phyloP scores from a whole-genome alignment of 2,888 invertebrate species.

The Thysanoteuthis rhombus region DNA sequence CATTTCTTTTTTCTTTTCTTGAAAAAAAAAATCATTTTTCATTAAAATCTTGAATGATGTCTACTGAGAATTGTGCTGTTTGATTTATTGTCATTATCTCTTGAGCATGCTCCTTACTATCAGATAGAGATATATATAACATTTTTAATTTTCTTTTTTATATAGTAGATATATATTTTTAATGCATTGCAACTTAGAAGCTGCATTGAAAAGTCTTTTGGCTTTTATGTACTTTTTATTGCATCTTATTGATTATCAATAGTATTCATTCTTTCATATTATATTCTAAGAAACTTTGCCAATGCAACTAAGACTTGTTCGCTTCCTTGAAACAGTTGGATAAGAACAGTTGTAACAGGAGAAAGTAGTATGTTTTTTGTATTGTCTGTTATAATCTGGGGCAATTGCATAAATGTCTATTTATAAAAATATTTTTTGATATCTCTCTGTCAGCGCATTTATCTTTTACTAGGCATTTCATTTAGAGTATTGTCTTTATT shows the following conservation, averaged over 20 bases:
- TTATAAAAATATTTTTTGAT: background rate
- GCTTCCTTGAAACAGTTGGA: background rate
- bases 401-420: background rate
- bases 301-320: background rate
- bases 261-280: background rate
- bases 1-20: background rate
- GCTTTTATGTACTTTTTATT: background rate
- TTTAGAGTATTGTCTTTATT: background rate
- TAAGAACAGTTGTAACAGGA: background rate
- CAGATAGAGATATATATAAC: background rate
- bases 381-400: background rate
- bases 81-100: background rate
- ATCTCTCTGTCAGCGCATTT: background rate
- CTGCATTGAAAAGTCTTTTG: background rate
- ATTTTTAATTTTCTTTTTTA: background rate
- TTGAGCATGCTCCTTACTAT: background rate
- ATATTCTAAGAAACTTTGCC: constrained; percentile 12
- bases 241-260: background rate
- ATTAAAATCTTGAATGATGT: too few relatives aligned
- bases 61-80: background rate
- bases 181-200: background rate
- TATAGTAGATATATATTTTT: background rate
- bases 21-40: background rate
- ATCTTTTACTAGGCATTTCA: background rate
- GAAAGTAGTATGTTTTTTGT: background rate